Evolutionary conservation across 1,140 invertebrate genomes (phyloP), one percentile per base, ranked within the genome.

Genomic region (Metaphire vulgaris): DNA sequence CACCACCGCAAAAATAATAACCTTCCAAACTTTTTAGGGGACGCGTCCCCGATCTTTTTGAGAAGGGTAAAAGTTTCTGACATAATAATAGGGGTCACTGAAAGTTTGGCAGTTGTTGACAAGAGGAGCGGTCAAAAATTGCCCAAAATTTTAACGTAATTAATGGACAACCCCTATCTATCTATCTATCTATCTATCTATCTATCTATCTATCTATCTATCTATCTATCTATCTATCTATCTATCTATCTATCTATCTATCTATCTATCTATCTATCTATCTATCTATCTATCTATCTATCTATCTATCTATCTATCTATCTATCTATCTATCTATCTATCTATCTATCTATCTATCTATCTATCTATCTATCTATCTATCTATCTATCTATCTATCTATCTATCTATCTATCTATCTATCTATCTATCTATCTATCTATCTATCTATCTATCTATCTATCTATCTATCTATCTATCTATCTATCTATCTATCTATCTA

Each of bases 381-480:
- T 33, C 69, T 21, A 29, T 32, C 69, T 6, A 28, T 32, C 69
- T 30, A 68, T 71, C 69, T 33, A 1, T 71, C 29, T 33, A 71
- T 32, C 30, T 33, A 15, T 71, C 69, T 1, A 71, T 31, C n/a
- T 14, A 71, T 71, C 69, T 31, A 1, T 71, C 69, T 31, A 31
- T 71, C 69, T 31, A 71, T 31, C 69, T 33, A 71, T 71, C 69
- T 31, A 71, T 71, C 69, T 31, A 71, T 31, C 69, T 31, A 71
- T 32, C 69, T 31, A 71, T 32, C 30, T 15, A 71, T 71, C 69
- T 31, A 71, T 71, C 21, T 6, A 32, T 32, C 69, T 15, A 71
- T 71, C 69, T 31, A 71, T 71, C 30, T 31, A 71, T 71, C 69
- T 31, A 71, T 71, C 69, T 1, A 71, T 71, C 69, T 31, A 71